A percentile compares a stretch with the other conserved stretches of the same genome.
Conservation (phyloP, 2,888 invertebrate species). For the Sinopyrophorus schimmeli region DNA sequence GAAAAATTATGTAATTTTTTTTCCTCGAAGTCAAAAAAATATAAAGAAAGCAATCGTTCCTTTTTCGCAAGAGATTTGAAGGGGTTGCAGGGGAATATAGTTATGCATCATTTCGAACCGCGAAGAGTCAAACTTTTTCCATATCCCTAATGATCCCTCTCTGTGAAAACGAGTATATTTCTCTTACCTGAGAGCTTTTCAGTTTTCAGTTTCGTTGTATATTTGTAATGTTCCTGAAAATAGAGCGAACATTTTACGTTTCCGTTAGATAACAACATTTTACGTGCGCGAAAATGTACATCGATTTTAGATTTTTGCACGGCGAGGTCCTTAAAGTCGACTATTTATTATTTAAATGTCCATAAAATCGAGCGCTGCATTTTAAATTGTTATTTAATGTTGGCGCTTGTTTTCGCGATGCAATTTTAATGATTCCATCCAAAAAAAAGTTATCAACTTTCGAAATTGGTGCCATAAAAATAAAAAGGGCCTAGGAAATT, state of each 20-base stretch:
- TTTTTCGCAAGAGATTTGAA: constrained; percentile 18
- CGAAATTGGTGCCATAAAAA: no score
- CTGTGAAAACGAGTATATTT: constrained; percentile 9
- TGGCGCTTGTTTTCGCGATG: no score
- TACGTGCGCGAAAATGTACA: constrained; percentile 1
- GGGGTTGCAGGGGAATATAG: constrained; percentile 15
- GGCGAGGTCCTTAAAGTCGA: no score
- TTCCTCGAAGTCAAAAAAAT: no score
- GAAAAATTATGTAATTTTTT: no score
- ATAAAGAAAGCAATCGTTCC: no score
- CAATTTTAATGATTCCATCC: no score
- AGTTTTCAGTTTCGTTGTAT: constrained; percentile 1
- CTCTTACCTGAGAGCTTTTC: constrained; percentile 6
- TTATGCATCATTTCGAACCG: constrained; percentile 20
- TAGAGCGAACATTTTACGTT: constrained; percentile 1
- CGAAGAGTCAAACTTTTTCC: constrained; percentile 17
- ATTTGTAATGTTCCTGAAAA: constrained; percentile 2
- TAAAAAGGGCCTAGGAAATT: no score
- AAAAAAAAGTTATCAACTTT: no score
- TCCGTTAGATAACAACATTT: constrained; percentile 4
- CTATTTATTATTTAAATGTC: no score
- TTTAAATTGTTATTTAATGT: no score
- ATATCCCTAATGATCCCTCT: constrained; percentile 15
- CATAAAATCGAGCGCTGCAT: no score
- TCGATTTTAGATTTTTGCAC: constrained; percentile 5